A percentile compares a stretch with the other conserved stretches of the same genome.
Conservation (phyloP, 2,113 vertebrate genomes). For the Hoplias malabaricus region DNA sequence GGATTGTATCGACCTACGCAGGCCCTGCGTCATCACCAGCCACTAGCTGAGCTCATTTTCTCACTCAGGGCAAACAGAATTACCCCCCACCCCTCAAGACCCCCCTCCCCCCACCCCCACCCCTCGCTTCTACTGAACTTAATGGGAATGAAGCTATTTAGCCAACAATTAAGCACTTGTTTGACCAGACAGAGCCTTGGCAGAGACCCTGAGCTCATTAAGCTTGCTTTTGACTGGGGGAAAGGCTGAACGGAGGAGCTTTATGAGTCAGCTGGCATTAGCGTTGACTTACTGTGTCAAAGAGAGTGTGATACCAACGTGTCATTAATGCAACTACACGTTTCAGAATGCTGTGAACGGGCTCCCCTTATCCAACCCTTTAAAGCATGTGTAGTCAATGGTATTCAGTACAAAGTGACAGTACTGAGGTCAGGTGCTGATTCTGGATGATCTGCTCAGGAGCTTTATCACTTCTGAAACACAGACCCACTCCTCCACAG, state of each 20-base stretch:
- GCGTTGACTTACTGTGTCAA: conserved; percentile 60
- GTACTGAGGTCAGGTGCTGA: too few species aligned
- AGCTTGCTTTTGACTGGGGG: conserved; percentile 58
- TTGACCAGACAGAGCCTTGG: conserved; percentile 57
- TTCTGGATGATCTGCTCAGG: too few species aligned
- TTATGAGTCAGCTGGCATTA: conserved; percentile 69
- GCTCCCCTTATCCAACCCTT: too few species aligned
- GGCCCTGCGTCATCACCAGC: conserved; percentile 30
- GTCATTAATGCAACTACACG: too few species aligned
- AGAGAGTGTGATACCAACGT: too few species aligned
- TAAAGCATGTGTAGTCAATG: too few species aligned
- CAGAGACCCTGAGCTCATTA: conserved; percentile 66
- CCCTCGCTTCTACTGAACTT: conserved; percentile 18
- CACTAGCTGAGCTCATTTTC: conserved; percentile 31
- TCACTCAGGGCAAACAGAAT: conserved; percentile 18
- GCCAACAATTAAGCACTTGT: conserved; percentile 59
- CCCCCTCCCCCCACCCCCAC: background rate
- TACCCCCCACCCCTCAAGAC: conserved; percentile 14
- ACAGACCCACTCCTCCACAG: too few species aligned
- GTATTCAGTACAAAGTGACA: too few species aligned
- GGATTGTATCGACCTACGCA: conserved; percentile 15
- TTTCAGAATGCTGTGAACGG: too few species aligned
- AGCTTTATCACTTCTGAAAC: too few species aligned
- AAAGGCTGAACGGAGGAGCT: conserved; percentile 14
- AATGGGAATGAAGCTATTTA: conserved; percentile 48